phyloP scores from a whole-genome alignment of 2,888 invertebrate genomes.

The Neoaliturus tenellus region DNA sequence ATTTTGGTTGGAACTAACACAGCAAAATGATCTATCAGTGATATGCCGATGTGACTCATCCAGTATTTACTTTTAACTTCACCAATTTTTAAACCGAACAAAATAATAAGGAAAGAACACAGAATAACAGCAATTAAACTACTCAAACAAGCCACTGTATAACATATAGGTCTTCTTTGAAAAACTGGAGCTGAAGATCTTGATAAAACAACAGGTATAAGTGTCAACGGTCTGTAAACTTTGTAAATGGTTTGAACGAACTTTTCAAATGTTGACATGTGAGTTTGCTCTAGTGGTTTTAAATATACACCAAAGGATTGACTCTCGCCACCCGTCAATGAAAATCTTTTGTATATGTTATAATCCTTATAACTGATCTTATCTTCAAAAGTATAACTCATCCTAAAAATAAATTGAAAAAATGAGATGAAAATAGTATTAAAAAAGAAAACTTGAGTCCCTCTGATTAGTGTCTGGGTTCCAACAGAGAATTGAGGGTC shows the following conservation, averaged over 20 bases:
- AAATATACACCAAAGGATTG: not conserved
- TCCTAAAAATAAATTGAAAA: not conserved
- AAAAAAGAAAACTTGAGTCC: not conserved
- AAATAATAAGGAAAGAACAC: not conserved
- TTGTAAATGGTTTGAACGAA: not conserved
- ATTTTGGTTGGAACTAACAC: not conserved
- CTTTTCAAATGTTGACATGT: not conserved
- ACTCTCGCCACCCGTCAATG: not conserved
- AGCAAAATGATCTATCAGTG: not conserved
- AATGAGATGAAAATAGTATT: not conserved
- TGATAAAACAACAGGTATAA: not conserved
- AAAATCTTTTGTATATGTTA: not conserved
- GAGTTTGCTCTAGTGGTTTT: not conserved
- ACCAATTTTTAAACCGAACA: not conserved
- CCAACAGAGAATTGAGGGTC: not conserved
- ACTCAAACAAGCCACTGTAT: not conserved
- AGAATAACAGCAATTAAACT: not conserved
- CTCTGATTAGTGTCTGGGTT: not conserved
- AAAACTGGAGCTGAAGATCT: not conserved
- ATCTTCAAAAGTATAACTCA: not conserved
- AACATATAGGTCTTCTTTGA: not conserved
- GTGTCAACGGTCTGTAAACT: not conserved
- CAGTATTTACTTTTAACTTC: not conserved
- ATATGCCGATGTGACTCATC: not conserved
- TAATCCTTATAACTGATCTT: not conserved